Base-by-base conservation (phyloP, 2,113 vertebrate species). In the Agapornis roseicollis region DNA sequence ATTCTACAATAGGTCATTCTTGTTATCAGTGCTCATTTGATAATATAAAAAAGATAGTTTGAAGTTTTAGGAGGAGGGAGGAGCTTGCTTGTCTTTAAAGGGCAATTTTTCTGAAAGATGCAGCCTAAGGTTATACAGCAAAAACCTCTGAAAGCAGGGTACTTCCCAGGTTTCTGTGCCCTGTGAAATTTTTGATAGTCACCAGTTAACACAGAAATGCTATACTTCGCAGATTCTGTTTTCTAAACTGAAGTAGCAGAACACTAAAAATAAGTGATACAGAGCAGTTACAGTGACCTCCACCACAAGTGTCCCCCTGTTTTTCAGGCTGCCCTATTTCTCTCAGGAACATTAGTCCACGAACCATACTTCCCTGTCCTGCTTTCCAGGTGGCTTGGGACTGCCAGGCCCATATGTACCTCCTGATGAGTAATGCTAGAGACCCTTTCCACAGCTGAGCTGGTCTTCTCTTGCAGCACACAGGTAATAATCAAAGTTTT, bases 361-460 rank as follows among this genome's bases (percentile, higher is more conserved):
- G 17, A 20, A 18, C 10, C 29, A 9, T 46, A 4, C 1, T 0
- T 2, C 7, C 10, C 44, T 0, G 0, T 7, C 4, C 2, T 22
- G 17, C 5, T 65, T 79, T 41, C 35, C 41, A 27, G 11, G 5
- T 64, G 23, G 9, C 9, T 69, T 9, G 25, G 18, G 18, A 31
- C 18, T 56, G 5, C 8, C 16, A 20, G 10, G 9, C 37, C 19
- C 7, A 3, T 18, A 22, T 3, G 2, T 24, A 16, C 3, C 3
- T 68, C 12, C 13, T 60, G 4, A 23, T 27, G 27, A 63, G 5
- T 33, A 41, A 50, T 13, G 14, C 7, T 12, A 49, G 4, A 49
- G 24, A 66, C 5, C 0, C 11, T 68, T 71, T 70, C 39, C 9
- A 12, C 10, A 33, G 2, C 7, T 50, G 39, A 11, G 6, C 14